Percentiles rank a stretch among this genome's conserved stretches.
Conservation (phyloP, 2,113 vertebrate genomes). For the Terrapene triunguis region DNA sequence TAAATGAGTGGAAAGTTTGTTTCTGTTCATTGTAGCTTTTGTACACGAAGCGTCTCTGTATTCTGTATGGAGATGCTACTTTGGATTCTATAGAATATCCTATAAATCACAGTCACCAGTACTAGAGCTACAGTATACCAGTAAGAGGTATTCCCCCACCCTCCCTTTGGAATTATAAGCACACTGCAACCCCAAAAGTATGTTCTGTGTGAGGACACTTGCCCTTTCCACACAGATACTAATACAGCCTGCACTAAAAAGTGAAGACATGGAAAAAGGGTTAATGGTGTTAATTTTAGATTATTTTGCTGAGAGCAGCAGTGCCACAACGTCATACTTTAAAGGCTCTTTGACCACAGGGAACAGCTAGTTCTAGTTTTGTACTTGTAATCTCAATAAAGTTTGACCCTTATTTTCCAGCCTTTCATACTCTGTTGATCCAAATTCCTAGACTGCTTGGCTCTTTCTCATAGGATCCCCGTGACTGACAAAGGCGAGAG, state of each 20-base stretch:
- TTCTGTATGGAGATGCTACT: neutral
- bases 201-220: neutral
- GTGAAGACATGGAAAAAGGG: neutral
- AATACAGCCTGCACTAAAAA: neutral
- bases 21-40: neutral
- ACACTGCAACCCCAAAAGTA: neutral
- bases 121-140: neutral
- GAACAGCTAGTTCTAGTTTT: slow-evolving; percentile 29
- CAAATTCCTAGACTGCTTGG: slow-evolving; percentile 24
- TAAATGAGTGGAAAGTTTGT: neutral
- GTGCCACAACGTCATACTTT: neutral
- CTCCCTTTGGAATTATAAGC: neutral
- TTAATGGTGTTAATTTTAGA: neutral
- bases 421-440: slow-evolving; percentile 13
- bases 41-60: neutral
- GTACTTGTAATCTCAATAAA: neutral
- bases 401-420: slow-evolving; percentile 16
- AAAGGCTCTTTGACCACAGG: neutral
- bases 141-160: neutral
- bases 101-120: neutral
- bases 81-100: neutral
- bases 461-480: slow-evolving; percentile 57
- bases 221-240: neutral
- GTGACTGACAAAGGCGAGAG: slow-evolving; percentile 52
- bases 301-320: neutral